Percentiles rank a stretch among this genome's conserved stretches.
Evolutionary conservation across 2,888 invertebrate species (phyloP).

Genomic region (Adelphocoris suturalis): DNA sequence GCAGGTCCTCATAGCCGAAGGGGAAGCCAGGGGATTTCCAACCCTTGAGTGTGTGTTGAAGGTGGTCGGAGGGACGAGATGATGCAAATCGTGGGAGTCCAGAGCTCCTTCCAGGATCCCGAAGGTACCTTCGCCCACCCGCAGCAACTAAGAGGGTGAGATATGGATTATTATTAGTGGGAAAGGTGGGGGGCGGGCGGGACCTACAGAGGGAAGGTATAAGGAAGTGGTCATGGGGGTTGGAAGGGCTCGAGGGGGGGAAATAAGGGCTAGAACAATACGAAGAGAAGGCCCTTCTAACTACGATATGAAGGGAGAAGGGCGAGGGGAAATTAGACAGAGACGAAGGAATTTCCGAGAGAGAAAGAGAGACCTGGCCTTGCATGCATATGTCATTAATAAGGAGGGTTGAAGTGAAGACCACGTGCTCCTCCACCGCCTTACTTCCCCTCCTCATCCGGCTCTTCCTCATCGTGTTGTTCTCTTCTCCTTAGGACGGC

Average conservation of each 20-base stretch:
- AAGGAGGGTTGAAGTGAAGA: constrained; percentile 73
- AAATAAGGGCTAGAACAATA: constrained; percentile 58
- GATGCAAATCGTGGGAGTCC: constrained; percentile 62
- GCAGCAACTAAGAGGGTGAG: constrained; percentile 65
- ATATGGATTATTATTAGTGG: constrained; percentile 68
- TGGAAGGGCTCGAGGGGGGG: constrained; percentile 34
- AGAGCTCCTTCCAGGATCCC: constrained; percentile 24
- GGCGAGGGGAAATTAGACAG: constrained; percentile 44
- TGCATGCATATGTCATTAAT: constrained; percentile 76
- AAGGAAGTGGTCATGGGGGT: constrained; percentile 68
- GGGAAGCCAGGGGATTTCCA: constrained; percentile 8
- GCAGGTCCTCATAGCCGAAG: background rate
- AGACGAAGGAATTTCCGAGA: constrained; percentile 41
- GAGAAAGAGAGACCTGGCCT: constrained; percentile 67
- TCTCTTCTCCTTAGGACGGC: constrained; percentile 51
- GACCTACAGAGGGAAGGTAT: constrained; percentile 65
- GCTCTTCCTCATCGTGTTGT: constrained; percentile 72
- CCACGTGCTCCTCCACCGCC: constrained; percentile 75
- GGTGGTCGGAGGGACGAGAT: constrained; percentile 46
- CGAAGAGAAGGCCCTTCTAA: constrained; percentile 52
- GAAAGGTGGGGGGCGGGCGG: constrained; percentile 49
- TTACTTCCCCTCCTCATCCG: constrained; percentile 71
- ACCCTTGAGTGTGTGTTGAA: background rate
- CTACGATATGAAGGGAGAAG: constrained; percentile 44
- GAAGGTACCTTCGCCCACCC: constrained; percentile 60